Base-by-base conservation (phyloP, 2,888 invertebrate species). In the Dryadula phaetusa region DNA sequence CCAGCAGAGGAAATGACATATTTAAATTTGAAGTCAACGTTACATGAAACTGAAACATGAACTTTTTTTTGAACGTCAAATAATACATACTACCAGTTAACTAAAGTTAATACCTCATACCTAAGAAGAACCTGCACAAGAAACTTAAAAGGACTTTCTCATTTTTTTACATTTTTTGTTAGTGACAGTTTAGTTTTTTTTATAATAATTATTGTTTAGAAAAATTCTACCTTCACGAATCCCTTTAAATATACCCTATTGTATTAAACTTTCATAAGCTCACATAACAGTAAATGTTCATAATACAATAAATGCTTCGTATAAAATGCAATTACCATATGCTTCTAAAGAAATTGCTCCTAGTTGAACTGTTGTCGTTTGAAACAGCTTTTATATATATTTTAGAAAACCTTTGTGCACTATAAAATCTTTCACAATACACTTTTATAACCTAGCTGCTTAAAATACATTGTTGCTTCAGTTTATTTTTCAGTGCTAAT, bases 271-370 rank as follows among this genome's bases (percentile, higher is more conserved):
- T 37, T 54, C 14, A 54, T 34, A 54, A 0, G 12, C 18, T 20
- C 10, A 40, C 12, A 40, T 40, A 58, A 25, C 28, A 62, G 10
- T 62, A 49, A 42, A 64, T 56, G 44, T 18, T 64, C 34, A 47
- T 47, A 53, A 53, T 53, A 18, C 53, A 53, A 53, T 32, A 58
- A 44, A 16, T 18, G 42, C 32, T 62, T 32, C 14, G 46, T 47
- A 56, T 56, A 62, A 66, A 56, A 66, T 56, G 47, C 53, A 47
- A 61, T 62, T 66, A 34, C 32, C 46, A 47, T 54, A 66, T 54
- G 14, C 18, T 46, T 37, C 44, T 46, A 25, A 61, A 53, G 42
- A 66, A 66, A 49, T 44, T 32, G n/a, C 52, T 53, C 61, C 44
- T 53, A 18, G 20, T 42, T 42, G 66, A 66, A 53, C 54, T 54